phyloP scores from a whole-genome alignment of 2,797 vertebrate species.

The Huso huso region DNA sequence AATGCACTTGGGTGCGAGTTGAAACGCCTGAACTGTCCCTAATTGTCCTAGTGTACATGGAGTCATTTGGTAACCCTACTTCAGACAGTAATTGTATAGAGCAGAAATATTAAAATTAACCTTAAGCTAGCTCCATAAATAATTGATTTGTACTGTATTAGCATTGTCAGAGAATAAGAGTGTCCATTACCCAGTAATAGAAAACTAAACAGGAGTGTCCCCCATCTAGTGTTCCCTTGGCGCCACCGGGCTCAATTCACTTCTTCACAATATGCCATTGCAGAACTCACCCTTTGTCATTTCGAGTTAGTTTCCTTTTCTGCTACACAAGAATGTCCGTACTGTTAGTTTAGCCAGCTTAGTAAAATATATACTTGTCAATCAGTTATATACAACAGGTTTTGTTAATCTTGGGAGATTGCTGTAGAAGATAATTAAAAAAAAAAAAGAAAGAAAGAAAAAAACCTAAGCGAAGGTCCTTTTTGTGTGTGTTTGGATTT shows the following conservation, averaged over 20 bases:
- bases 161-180: no score
- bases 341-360: constrained; percentile 1
- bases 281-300: neutral
- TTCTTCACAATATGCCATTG: neutral
- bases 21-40: no score
- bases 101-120: no score
- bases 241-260: neutral
- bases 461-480: no score
- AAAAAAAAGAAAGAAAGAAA: neutral
- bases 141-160: no score
- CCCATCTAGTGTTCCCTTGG: neutral
- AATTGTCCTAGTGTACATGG: no score
- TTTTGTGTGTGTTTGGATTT: neutral
- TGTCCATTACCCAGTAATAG: no score
- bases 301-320: neutral
- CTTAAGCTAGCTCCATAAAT: no score
- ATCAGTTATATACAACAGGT: constrained; percentile 2
- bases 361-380: constrained; percentile 1
- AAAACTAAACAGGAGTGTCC: no score
- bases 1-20: no score
- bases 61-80: no score
- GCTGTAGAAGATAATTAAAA: neutral
- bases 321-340: neutral
- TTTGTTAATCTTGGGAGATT: neutral
- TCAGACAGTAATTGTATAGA: no score